Conservation (phyloP, 2,113 vertebrate genomes). For the Megatriorchis doriae region DNA sequence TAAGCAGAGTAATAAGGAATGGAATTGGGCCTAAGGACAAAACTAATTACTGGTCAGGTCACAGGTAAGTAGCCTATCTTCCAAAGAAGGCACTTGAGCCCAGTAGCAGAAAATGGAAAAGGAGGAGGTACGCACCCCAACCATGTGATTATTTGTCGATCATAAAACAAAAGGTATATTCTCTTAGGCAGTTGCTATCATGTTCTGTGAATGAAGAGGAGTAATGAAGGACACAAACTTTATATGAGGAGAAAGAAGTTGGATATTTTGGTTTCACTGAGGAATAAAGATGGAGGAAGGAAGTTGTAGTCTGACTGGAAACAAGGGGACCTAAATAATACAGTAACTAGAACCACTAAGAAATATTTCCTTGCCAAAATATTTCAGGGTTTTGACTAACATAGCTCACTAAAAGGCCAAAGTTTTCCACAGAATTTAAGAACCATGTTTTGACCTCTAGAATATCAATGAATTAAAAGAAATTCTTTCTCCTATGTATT, state of each 20-base stretch:
- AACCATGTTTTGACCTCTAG: not conserved
- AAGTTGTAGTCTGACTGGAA: not conserved
- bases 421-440: not conserved
- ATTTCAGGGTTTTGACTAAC: not conserved
- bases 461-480: not conserved
- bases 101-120: not conserved
- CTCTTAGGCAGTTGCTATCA: not conserved
- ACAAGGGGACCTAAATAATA: not conserved
- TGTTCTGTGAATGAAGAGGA: not conserved
- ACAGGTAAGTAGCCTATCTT: not conserved
- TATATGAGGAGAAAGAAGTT: not conserved
- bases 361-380: not conserved
- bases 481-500: not conserved
- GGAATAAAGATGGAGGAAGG: not conserved
- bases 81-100: not conserved
- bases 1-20: not conserved
- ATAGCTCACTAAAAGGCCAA: not conserved
- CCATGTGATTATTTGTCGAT: accelerated
- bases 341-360: not conserved
- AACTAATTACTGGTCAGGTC: not conserved
- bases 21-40: not conserved
- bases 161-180: not conserved
- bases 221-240: not conserved
- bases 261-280: not conserved
- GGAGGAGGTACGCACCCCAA: accelerated